Evolutionary conservation across 1,140 invertebrate genomes (phyloP), one percentile per base, ranked within the genome.

Genomic region (Apocrypta bakeri): DNA sequence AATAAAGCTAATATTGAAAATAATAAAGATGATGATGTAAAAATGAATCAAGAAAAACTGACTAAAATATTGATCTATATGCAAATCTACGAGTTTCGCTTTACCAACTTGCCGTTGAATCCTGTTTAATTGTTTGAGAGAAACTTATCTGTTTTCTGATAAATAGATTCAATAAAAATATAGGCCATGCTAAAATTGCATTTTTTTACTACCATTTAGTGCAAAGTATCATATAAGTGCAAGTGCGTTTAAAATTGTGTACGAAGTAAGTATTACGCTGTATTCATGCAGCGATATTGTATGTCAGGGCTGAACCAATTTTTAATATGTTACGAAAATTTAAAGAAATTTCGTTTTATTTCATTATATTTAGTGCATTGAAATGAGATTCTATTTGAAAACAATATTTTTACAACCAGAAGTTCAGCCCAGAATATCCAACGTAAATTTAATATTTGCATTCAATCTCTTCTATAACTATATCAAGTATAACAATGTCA

Each of bases 131-230:
- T n/a, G n/a, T 80, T 25, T 68, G 6, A 66, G 27, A 81, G 69
- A 81, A 42, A 81, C 4, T 63, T 64, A 63, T 64, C 56, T 42
- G 71, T n/a, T 74, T 81, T 24, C 21, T 68, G 25, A 72, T 72
- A 64, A 24, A 66, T 42, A 81, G 24, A 40, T 9, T 68, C 9
- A 56, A 6, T 76, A 29, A 76, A 56, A 31, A 61, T 37, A 31
- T 69, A 72, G 66, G 81, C 64, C 81, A 82, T 82, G 81, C 81
- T 73, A 63, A 72, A 25, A 71, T 77, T 24, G 66, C 64, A 63
- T 82, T 71, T 72, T n/a, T 21, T 78, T 56, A 6, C 73, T 81
- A 73, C 71, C n/a, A n/a, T 56, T 56, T 69, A 27, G 73, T 82
- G 80, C 79, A 75, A 74, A 31, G 63, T 75, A n/a, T 75, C 64